A percentile compares a stretch with the other conserved stretches of the same genome.
Evolutionary conservation across 2,888 invertebrate genomes (phyloP).

Genomic region (Torymus aiolomorphi): DNA sequence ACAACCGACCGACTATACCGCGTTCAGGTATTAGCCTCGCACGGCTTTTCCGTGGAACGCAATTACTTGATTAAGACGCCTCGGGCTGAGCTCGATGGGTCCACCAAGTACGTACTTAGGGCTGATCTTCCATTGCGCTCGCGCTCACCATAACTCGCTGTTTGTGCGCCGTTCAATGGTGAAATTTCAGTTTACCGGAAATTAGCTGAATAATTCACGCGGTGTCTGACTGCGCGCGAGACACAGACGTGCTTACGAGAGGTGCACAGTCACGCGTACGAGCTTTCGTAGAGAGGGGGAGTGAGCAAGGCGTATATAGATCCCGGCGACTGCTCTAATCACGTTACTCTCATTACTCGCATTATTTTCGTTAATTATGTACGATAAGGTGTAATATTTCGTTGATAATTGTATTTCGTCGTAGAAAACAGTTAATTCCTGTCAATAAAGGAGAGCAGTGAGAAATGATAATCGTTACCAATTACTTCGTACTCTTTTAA

Average conservation of each 20-base stretch:
- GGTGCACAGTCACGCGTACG: background rate
- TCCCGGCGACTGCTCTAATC: slow-evolving; percentile 19
- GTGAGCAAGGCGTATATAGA: background rate
- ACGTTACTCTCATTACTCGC: slow-evolving; percentile 33
- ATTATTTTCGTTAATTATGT: slow-evolving; percentile 50
- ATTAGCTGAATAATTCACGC: slow-evolving; percentile 72
- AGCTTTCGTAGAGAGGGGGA: background rate
- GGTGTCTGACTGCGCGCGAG: background rate
- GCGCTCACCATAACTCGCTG: slow-evolving; percentile 62
- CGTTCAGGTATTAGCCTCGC: background rate
- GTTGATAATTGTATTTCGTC: no score
- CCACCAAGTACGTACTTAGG: slow-evolving; percentile 74
- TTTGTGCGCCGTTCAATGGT: slow-evolving; percentile 51
- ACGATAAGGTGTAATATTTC: background rate
- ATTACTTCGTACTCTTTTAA: no score
- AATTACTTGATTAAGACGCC: slow-evolving; percentile 75
- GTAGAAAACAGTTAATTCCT: no score
- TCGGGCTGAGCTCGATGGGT: slow-evolving; percentile 63
- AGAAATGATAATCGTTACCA: no score
- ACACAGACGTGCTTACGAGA: background rate
- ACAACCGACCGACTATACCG: no score
- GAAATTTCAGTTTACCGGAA: slow-evolving; percentile 69
- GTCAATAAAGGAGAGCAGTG: no score
- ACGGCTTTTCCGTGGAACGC: slow-evolving; percentile 63
- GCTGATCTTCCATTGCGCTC: slow-evolving; percentile 68